Evolutionary conservation across 23 tunicate genomes (phyloP).

Genomic region (Halocynthia roretzi): DNA sequence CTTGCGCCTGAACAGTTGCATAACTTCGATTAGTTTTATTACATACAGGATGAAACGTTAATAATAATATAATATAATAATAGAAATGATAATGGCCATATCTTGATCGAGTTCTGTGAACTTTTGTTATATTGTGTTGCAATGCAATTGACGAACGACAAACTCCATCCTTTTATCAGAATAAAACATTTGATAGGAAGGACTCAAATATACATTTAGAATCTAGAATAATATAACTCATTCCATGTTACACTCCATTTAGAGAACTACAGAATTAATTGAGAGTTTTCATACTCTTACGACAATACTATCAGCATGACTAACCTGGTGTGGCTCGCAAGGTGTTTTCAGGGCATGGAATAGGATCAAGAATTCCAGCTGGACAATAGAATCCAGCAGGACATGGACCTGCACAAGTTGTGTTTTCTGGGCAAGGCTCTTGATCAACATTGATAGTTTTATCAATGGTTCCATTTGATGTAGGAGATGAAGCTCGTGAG

Average conservation of each 20-base stretch:
- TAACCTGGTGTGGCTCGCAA: conserved; percentile 66
- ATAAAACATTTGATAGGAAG: too few species aligned
- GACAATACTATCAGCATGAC: not conserved
- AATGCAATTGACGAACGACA: too few species aligned
- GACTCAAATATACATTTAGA: too few species aligned
- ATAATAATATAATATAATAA: too few species aligned
- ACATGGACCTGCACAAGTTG: conserved; percentile 91
- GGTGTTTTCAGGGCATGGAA: conserved; percentile 89
- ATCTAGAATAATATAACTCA: too few species aligned
- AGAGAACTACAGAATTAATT: too few species aligned
- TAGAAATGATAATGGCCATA: too few species aligned
- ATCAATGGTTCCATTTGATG: conserved; percentile 20
- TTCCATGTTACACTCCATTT: too few species aligned
- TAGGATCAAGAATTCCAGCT: conserved; percentile 43
- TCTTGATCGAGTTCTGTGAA: too few species aligned
- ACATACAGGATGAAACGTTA: not conserved
- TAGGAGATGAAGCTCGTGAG: conserved; percentile 64
- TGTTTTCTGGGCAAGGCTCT: conserved; percentile 33
- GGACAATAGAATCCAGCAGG: conserved; percentile 91
- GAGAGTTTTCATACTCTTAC: not conserved
- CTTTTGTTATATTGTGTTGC: too few species aligned
- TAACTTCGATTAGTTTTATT: not conserved
- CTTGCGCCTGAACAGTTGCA: conserved; percentile 50
- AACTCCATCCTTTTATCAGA: too few species aligned
- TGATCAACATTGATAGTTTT: conserved; percentile 17